Base-by-base conservation (phyloP, 92 coral and sea anemone genomes). In the Phenganax marumi region DNA sequence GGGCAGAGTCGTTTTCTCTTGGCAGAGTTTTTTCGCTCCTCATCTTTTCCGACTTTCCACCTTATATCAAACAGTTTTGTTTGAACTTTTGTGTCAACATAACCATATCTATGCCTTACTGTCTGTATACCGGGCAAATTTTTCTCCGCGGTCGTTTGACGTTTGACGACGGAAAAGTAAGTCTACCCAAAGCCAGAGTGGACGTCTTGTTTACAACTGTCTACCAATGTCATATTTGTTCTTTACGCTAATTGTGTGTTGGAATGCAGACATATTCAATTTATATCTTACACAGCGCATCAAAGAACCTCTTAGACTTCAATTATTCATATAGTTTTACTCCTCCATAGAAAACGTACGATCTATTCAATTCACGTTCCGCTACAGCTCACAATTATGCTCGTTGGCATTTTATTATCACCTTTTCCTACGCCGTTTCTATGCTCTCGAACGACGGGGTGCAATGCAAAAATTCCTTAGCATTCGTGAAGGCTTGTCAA, bases 291-390 rank as follows among this genome's bases (percentile, higher is more conserved):
- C 68, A 62, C 22, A 62, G 68, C 43, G 5, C 43, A 33, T 33
- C 43, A 33, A 33, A 33, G 70, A 18, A 18, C 2, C 1, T 18
- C n/a, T 18, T 18, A 50, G 60, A 25, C 25, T 49, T 25, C 48
- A n/a, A n/a, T 21, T 72, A 21, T 72, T 49, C 33, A 72, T n/a
- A 16, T 11, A 72, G 6, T 25, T 50, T 70, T 26, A 7, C 14
- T 33, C 23, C 9, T 17, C 3, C 25, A 11, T 21, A 72, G 12
- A 8, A 70, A 72, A 49, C 62, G 23, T 47, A n/a, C 49, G 61
- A 8, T 52, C 79, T 74, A 49, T 74, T 74, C 79, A 74, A 74
- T 74, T 74, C 48, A 33, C 62, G 79, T 74, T 74, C 79, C 64
- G 79, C 79, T 19, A 74, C 61, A 74, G 8, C 56, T 72, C 77